phyloP scores from a whole-genome alignment of 1,140 invertebrate species.

The Eulimnadia texana region DNA sequence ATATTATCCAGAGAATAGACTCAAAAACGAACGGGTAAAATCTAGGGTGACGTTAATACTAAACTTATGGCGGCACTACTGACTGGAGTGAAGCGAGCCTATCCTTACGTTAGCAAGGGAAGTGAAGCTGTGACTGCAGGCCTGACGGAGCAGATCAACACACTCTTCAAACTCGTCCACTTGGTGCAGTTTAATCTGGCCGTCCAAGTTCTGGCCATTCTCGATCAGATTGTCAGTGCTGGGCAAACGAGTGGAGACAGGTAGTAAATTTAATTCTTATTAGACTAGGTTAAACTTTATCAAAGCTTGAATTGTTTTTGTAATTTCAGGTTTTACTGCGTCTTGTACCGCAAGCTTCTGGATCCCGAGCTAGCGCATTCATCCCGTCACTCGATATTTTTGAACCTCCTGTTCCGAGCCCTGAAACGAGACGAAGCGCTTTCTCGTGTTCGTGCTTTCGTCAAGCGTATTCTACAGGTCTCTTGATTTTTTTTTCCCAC shows the following conservation, averaged over 20 bases:
- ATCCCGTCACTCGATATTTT: slow-evolving; percentile 61
- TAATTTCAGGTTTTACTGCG: slow-evolving; percentile 59
- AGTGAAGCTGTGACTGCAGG: slow-evolving; percentile 30
- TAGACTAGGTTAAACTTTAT: neutral
- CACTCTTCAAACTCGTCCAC: slow-evolving; percentile 80
- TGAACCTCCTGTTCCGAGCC: slow-evolving; percentile 76
- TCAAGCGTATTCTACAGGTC: slow-evolving; percentile 79
- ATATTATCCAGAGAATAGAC: neutral
- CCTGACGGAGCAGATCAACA: slow-evolving; percentile 55
- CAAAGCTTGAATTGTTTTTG: neutral
- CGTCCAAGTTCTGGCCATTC: slow-evolving; percentile 68
- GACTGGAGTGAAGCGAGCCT: slow-evolving; percentile 73
- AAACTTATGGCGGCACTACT: slow-evolving; percentile 83
- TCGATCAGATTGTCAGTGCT: slow-evolving; percentile 62
- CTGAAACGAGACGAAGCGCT: slow-evolving; percentile 60
- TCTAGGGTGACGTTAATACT: slow-evolving; percentile 71
- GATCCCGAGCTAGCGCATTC: slow-evolving; percentile 57
- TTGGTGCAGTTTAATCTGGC: slow-evolving; percentile 64
- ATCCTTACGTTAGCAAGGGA: slow-evolving; percentile 53
- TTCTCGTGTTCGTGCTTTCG: slow-evolving; percentile 59
- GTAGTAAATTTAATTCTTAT: slow-evolving; percentile 23
- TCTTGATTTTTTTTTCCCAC: slow-evolving; percentile 26
- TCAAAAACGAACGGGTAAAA: slow-evolving; percentile 19
- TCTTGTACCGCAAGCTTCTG: slow-evolving; percentile 73
- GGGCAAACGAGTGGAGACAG: slow-evolving; percentile 38